phyloP scores from a whole-genome alignment of 2,113 vertebrate species.

The Xiphophorus couchianus region DNA sequence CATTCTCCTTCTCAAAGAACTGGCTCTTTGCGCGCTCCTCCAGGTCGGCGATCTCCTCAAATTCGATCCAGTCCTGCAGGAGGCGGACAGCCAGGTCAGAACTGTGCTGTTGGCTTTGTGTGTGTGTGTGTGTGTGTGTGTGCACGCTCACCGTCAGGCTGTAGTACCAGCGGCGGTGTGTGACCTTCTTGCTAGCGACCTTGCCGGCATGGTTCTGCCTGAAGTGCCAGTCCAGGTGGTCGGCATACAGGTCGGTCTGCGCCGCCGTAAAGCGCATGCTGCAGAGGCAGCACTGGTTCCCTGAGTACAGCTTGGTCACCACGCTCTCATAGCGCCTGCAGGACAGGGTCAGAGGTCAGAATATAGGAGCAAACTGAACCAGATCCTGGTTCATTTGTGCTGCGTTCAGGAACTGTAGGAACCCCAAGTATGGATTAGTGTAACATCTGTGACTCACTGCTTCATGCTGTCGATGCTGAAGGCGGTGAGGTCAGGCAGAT shows the following conservation, averaged over 20 bases:
- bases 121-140: background rate
- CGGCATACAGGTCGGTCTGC: conserved; percentile 96
- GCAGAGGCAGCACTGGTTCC: conserved; percentile 98
- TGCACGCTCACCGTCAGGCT: conserved; percentile 83
- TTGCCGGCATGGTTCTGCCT: conserved; percentile 96
- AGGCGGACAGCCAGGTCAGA: fast-evolving
- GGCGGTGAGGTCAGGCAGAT: conserved; percentile 91
- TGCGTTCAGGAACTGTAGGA: background rate
- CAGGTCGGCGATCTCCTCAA: conserved; percentile 97
- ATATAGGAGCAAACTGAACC: background rate
- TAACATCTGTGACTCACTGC: conserved; percentile 82
- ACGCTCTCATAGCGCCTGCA: conserved; percentile 90
- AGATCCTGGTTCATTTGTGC: background rate
- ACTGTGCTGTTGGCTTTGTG: too few species aligned
- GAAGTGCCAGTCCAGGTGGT: conserved; percentile 99
- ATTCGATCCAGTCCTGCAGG: conserved; percentile 95
- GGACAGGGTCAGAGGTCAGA: conserved; percentile 1
- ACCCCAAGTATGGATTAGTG: too few species aligned
- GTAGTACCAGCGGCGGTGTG: conserved; percentile 97
- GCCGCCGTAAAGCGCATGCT: conserved; percentile 96
- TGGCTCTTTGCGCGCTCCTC: conserved; percentile 97
- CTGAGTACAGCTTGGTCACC: conserved; percentile 94
- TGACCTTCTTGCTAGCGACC: conserved; percentile 94
- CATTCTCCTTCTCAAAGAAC: conserved; percentile 97
- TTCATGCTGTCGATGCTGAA: conserved; percentile 92